Base-by-base conservation (phyloP, 1,140 invertebrate genomes). In the Aplysia californica region DNA sequence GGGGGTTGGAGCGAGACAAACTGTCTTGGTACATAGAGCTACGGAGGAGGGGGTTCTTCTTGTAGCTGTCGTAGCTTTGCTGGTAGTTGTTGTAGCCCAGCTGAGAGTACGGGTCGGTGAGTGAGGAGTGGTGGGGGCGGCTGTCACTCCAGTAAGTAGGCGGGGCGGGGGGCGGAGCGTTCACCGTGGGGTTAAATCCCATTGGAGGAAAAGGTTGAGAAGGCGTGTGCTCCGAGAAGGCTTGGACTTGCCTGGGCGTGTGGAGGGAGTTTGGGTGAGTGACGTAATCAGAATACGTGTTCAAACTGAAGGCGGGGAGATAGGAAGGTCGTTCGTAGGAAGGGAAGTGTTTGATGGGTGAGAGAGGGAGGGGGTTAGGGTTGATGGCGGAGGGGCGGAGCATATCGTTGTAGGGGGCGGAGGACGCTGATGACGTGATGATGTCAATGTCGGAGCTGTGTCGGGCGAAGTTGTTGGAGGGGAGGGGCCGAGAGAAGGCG, bases 21-120 rank as follows among this genome's bases (percentile, higher is more conserved):
- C 55, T 61, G 56, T 73, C 70, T 29, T 73, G 70, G n/a, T 73
- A 73, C 55, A 73, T 41, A 18, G 70, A 23, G 1, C 21, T 21
- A 5, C 70, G 21, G 33, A 73, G 4, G 2, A 61, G 50, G 3
- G 68, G 29, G 15, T 71, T 31, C 36, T 71, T 71, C 23, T 58
- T 71, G 50, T 71, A 73, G 5, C 55, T 36, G 26, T 73, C 56
- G 41, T 73, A 61, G 3, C 33, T 50, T 5, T 59, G 35, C 4
- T 36, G 70, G 29, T 73, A 61, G 38, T 38, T 38, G 26, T 38
- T 61, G 56, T 73, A 73, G 33, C 31, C n/a, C 2, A 73, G 56
- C 10, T 61, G 55, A 18, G 31, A 15, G 55, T 68, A 68, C 20
- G 31, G 56, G 41, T 71, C 68, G 15, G 20, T 35, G 2, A 41